Evolutionary conservation across 2,797 vertebrate genomes (phyloP), one percentile per base, ranked within the genome.

Genomic region (Saxicola maurus): DNA sequence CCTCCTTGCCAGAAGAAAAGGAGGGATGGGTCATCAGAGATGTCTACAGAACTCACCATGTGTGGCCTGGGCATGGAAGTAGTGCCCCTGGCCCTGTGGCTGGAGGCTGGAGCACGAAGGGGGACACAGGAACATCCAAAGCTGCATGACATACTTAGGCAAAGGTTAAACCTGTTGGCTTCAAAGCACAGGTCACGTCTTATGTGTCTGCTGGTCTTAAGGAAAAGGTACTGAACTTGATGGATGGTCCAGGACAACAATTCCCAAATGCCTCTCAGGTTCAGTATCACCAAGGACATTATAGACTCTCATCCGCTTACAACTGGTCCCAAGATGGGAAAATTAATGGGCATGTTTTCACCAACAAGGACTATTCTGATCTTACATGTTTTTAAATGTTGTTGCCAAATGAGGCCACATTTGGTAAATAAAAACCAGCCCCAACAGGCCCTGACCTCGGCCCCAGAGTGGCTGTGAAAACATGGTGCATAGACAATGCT

Each of bases 161-260:
- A 85, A 67, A 82, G 38, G 62, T n/a, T 80, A 55, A 73, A 74
- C 27, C 61, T 71, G 35, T 38, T 64, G n/a, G n/a, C 68, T 89
- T 89, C 65, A 89, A 79, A 90, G 86, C 53, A 61, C 27, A 30
- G 55, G 37, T 74, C 87, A 85, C 57, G 4, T 28, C 27, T 49
- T 49, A 49, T 11, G 48, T 17, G 17, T 78, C 51, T 52, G 14
- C 52, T 37, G 78, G 30, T 81, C 62, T 68, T 43, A 82, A 45
- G 27, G 66, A 27, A 48, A 80, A 67, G 68, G 43, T 68, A 55
- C 51, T 92, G 68, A 74, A 75, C 62, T 59, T 48, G 46, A 60
- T 62, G 19, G 40, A 68, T 84, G 61, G 53, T 57, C 51, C 40
- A 62, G 56, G 20, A 66, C 0, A 1, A 5, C 42, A 89, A 73